Evolutionary conservation across 2,888 invertebrate genomes (phyloP).

Genomic region (Phortica magna): DNA sequence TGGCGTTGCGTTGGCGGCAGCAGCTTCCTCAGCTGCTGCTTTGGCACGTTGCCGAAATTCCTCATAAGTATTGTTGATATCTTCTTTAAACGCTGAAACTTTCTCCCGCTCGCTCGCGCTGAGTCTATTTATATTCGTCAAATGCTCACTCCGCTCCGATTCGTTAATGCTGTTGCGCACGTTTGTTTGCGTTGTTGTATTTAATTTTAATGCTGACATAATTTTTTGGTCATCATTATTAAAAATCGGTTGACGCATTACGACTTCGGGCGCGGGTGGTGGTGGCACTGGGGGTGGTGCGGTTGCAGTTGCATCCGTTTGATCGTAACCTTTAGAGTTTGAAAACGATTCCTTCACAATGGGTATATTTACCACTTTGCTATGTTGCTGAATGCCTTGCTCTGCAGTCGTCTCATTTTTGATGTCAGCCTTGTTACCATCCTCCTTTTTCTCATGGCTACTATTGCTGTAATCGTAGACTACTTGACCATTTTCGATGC

Average conservation of each 20-base stretch:
- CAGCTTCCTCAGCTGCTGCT: slow-evolving; percentile 63
- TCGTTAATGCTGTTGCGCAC: slow-evolving; percentile 9
- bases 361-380: slow-evolving; percentile 24
- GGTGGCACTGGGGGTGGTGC: slow-evolving; percentile 34
- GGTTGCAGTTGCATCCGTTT: slow-evolving; percentile 29
- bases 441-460: slow-evolving; percentile 60
- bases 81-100: slow-evolving; percentile 36
- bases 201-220: slow-evolving; percentile 77
- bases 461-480: slow-evolving; percentile 72
- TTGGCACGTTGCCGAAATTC: slow-evolving; percentile 78
- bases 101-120: slow-evolving; percentile 44
- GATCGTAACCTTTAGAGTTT: slow-evolving; percentile 39
- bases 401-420: slow-evolving; percentile 29
- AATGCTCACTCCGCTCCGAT: slow-evolving; percentile 44
- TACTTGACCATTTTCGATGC: slow-evolving; percentile 76
- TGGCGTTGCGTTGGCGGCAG: slow-evolving; percentile 37
- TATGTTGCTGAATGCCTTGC: not conserved
- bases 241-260: slow-evolving; percentile 49
- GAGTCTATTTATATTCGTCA: slow-evolving; percentile 48
- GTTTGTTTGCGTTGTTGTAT: slow-evolving; percentile 44
- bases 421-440: slow-evolving; percentile 56
- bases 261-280: slow-evolving; percentile 47
- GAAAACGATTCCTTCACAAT: not conserved
- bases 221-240: slow-evolving; percentile 54
- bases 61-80: slow-evolving; percentile 65